Evolutionary conservation across 1,140 invertebrate genomes (phyloP), one percentile per base, ranked within the genome.

Genomic region (Panagrolaimus sp.): DNA sequence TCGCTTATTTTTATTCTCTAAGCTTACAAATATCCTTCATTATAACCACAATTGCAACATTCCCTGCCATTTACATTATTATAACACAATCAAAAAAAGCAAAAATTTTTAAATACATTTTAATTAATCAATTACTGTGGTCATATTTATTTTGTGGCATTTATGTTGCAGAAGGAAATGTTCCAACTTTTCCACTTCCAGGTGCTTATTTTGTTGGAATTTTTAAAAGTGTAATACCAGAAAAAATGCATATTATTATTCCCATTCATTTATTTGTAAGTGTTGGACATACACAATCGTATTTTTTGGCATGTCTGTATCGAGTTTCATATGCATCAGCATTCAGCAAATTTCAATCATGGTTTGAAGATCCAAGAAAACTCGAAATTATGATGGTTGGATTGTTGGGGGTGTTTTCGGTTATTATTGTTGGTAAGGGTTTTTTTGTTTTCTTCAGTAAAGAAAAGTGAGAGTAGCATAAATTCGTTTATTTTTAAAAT

Each of bases 341-440:
- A 16, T 63, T 63, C 27, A 63, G 42, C 38, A 63, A 63, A 16
- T 43, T 63, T 38, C 62, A 63, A 63, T 25, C 62, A 14, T 63
- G 62, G 62, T 63, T 63, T 63, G 62, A 63, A 63, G 62, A 63
- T 38, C 62, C 62, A 14, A 31, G 62, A 31, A 63, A 63, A 43
- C 16, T 63, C 9, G 62, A 63, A 63, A 38, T 38, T 63, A 63
- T 63, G 1, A 38, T 63, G 25, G 16, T 31, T 16, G 62, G 62
- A 25, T 63, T 63, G 62, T 38, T 63, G 23, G 1, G 9, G 11
- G 38, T 63, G 9, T 63, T 63, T 63, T 25, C 62, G 16, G 62
- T n/a, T 31, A 63, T 63, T 38, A 63, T 63, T 63, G 62, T 63
- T 13, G 62, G 62, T 38, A 63, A 63, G 62, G 9, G 3, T 2